Evolutionary conservation across 2,113 vertebrate species (phyloP), one percentile per base, ranked within the genome.

Genomic region (Tricholaema leucomelas): DNA sequence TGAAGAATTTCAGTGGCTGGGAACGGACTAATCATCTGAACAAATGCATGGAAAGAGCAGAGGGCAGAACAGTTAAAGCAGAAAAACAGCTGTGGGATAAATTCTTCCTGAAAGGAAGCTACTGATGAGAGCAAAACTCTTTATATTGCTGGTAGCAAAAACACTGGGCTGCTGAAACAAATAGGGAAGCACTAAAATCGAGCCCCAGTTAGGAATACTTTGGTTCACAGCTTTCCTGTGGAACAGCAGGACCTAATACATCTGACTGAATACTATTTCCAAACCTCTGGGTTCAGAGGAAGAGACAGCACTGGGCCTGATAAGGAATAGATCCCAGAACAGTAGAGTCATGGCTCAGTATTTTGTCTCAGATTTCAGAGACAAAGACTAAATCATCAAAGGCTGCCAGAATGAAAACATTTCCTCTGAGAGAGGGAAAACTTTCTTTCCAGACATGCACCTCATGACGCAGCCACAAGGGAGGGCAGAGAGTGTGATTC

Each of bases 51-150:
- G 76, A 87, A 95, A 73, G 69, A 64, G 66, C 78, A 89, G 50
- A 85, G 61, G 65, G 60, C 72, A 73, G 56, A 77, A 44, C 54
- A 80, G 79, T 65, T 77, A 28, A 93, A 95, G 90, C 1, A 88
- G 81, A 92, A 81, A 85, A 94, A 44, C 88, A 96, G 92, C 90
- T 94, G 92, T 86, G 61, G 54, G 54, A 38, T 79, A 38, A 90
- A 85, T 84, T 80, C 31, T 80, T 94, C 73, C 70, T 71, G 10
- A 60, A 85, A 90, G 63, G 66, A 93, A 89, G 65, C 50, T 87
- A n/a, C 55, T 38, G 83, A 60, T 64, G 78, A 54, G 38, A 88
- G 74, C 81, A 87, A 77, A 85, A 76, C 35, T 67, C 67, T 61
- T 69, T 24, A 20, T 2, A 2, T 76, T 69, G 40, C 25, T 81